Percentiles rank a stretch among this genome's conserved stretches.
phyloP scores from a whole-genome alignment of 2,888 invertebrate genomes.

The Onchidella celtica region DNA sequence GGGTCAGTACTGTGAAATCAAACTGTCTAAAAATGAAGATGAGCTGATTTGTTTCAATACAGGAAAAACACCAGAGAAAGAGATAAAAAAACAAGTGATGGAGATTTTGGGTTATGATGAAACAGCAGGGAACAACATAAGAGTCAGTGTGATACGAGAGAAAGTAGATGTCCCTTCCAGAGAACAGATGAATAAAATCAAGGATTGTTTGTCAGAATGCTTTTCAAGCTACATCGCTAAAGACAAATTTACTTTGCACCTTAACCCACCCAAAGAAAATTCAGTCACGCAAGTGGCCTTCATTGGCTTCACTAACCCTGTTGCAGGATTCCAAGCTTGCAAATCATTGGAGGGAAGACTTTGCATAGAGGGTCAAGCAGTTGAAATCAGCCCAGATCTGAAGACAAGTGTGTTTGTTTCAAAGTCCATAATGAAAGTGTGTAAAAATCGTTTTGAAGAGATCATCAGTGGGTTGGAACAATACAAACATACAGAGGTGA shows the following conservation, averaged over 20 bases:
- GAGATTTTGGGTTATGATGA: conserved; percentile 8
- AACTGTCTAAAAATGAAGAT: not conserved
- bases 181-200: not conserved
- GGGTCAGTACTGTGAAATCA: not conserved
- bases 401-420: conserved; percentile 54
- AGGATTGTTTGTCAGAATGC: not conserved
- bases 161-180: not conserved
- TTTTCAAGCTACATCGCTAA: not conserved
- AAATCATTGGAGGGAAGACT: not conserved
- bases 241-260: not conserved
- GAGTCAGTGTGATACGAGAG: conserved; percentile 22
- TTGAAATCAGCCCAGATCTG: conserved; percentile 54
- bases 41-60: conserved; percentile 42
- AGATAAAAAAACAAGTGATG: conserved; percentile 23
- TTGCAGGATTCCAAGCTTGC: conserved; percentile 45
- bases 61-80: conserved; percentile 26
- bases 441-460: conserved; percentile 51
- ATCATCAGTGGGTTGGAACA: conserved; percentile 36
- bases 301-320: conserved; percentile 42
- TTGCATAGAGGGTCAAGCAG: conserved; percentile 28
- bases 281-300: conserved; percentile 13
- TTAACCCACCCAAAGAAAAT: not conserved
- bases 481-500: conserved; percentile 1
- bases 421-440: conserved; percentile 51
- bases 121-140: not conserved